Conservation (phyloP, 1,140 invertebrate species). For the Pogonognathellus flavescens region DNA sequence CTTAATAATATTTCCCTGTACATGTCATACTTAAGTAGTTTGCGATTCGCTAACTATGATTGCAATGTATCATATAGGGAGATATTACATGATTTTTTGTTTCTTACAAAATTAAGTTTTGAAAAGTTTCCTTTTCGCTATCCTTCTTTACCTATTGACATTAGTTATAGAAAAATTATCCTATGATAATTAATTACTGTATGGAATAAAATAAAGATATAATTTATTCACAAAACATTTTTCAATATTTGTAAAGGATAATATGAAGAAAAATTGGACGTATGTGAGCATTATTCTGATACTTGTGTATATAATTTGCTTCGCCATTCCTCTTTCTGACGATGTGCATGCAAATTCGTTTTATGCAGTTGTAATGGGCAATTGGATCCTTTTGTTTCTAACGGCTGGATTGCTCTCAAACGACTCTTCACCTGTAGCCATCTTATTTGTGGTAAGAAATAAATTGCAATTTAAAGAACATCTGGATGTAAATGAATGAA, state of each 20-base stretch:
- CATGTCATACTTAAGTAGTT: too few species aligned
- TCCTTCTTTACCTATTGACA: too few species aligned
- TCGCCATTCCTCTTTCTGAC: not conserved
- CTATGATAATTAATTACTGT: too few species aligned
- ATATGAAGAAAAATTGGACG: not conserved
- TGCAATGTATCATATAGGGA: too few species aligned
- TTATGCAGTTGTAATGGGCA: not conserved
- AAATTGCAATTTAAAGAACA: not conserved
- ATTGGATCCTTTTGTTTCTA: constrained; percentile 28
- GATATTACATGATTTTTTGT: too few species aligned
- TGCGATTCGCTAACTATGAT: too few species aligned
- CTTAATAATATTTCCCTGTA: too few species aligned
- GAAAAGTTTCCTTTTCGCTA: too few species aligned
- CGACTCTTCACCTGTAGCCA: constrained; percentile 2
- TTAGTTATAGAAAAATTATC: too few species aligned
- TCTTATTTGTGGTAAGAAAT: constrained; percentile 40
- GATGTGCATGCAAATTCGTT: constrained; percentile 23
- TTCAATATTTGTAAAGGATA: not conserved
- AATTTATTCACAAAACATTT: too few species aligned
- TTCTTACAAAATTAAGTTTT: too few species aligned
- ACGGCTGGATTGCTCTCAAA: not conserved
- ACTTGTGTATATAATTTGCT: constrained; percentile 27
- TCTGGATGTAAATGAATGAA: not conserved
- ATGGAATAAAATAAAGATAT: too few species aligned
- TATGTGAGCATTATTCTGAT: not conserved